Evolutionary conservation across 2,797 vertebrate genomes (phyloP).

Genomic region (Sphenodon punctatus): DNA sequence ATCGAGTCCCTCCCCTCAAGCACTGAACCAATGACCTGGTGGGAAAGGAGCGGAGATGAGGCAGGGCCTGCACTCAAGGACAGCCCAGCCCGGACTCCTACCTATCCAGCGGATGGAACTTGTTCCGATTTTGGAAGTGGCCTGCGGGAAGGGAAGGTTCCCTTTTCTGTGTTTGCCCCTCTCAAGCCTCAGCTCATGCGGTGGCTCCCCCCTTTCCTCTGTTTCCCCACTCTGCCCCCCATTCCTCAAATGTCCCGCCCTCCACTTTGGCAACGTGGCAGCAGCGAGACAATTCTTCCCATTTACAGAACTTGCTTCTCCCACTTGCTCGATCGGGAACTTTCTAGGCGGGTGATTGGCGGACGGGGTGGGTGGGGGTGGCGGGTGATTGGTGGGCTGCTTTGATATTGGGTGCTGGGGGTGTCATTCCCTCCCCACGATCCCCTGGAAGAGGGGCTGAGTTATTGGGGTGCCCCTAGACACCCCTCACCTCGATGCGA

Average conservation of each 20-base stretch:
- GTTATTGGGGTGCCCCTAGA: neutral
- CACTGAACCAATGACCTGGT: no score
- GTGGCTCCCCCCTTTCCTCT: neutral
- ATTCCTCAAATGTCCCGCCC: neutral
- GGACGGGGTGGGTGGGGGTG: neutral
- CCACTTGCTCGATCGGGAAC: neutral
- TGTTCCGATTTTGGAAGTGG: no score
- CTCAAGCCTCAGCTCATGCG: slow-evolving; percentile 21
- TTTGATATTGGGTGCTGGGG: neutral
- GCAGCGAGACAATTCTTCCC: neutral
- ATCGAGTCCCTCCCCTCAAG: no score
- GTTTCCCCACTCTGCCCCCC: no score
- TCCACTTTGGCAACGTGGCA: neutral
- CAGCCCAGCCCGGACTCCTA: no score
- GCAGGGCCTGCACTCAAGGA: no score
- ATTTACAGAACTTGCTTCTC: neutral
- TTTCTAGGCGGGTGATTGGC: neutral
- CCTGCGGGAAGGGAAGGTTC: no score
- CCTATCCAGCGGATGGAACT: no score
- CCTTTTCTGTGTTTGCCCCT: no score
- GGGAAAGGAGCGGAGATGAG: no score
- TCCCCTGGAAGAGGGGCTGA: neutral
- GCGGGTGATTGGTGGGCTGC: neutral
- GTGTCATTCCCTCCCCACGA: neutral
- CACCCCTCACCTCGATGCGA: neutral